Base-by-base conservation (phyloP, 2,113 vertebrate genomes). In the Pterophyllum scalare region DNA sequence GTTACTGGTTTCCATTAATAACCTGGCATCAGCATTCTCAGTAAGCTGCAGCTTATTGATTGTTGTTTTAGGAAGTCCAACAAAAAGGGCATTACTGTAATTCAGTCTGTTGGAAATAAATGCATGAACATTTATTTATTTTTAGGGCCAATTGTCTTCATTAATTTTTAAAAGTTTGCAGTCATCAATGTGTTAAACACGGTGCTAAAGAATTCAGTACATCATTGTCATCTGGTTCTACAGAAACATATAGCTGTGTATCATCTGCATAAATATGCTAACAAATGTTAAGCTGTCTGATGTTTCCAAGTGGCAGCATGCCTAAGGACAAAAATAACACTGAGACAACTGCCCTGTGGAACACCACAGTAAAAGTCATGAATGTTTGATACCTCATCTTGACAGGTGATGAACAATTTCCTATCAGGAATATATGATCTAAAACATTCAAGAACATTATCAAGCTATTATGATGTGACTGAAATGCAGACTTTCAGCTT, bases 381-480 rank as follows among this genome's bases (percentile, higher is more conserved):
- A 65, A 38, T 65, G 62, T 38, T 65, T 65, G 38, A 38, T 38
- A 38, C 35, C 35, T 38, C 8, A 67, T 46, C 22, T 1, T 40
- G 14, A 11, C 40, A 67, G 38, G 46, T 67, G 40, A 67, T 67
- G 22, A 67, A 46, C n/a, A 46, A 67, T 67, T 67, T 67, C 14
- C 64, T 67, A 22, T 46, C 46, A 67, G 64, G 17, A 15, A 46
- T 67, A 6, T 46, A 11, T 46, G 64, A 46, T 67, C 40, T 26
- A 67, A 67, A 67, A 17, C 38, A 46, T 67, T 67, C 38, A 24
- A 24, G 35, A 10, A 43, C 15, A 43, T 43, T 43, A 17, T 65
- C 43, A 46, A 46, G 46, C n/a, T 46, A 0, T 67, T 1, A 0
- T 26, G 2, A 15, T 67, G 38, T 67, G 38, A 46, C 38, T 17